Base-by-base conservation (phyloP, 2,113 vertebrate genomes). In the Oryzias melastigma region DNA sequence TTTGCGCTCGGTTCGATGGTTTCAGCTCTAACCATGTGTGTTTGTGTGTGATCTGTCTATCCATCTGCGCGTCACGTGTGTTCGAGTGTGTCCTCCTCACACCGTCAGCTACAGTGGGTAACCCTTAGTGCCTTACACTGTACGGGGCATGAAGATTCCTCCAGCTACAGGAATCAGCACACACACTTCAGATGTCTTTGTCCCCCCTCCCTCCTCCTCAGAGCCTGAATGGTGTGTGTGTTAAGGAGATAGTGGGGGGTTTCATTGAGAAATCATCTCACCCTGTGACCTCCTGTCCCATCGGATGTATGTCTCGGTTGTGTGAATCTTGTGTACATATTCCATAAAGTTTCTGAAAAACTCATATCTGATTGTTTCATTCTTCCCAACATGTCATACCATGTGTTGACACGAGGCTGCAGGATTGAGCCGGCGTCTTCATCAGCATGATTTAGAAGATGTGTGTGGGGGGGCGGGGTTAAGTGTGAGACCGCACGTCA, bases 81-180 rank as follows among this genome's bases (percentile, higher is more conserved):
- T 52, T 52, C 52, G 55, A 24, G 13, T 4, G 48, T 71, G 79
- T 77, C 65, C 76, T 82, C 65, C 76, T 82, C 72, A 68, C 63
- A 62, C 51, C 75, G 77, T 82, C 74, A 72, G 77, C 77, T 77
- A 71, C 80, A 83, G 80, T 78, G 81, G 83, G 84, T 83, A 46
- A 85, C 70, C 86, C 77, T 82, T 81, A 87, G 90, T 90, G 90
- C 90, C 90, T 89, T 88, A 86, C 74, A 73, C 81, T 80, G 81
- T 78, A 78, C 76, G 62, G 75, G 72, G 78, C 72, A 67, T 68
- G 3, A 58, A 58, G 52, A 61, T 58, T 58, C 69, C 58, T 73
- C 66, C 68, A 59, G 29, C 56, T 55, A 59, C 78, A 27, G 25
- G 25, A 27, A 27, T 62, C 62, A 48, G 60, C 24, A 12, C 65